Percentiles rank a stretch among this genome's conserved stretches.
Evolutionary conservation across 2,113 vertebrate genomes (phyloP).

Genomic region (Muntiacus reevesi): DNA sequence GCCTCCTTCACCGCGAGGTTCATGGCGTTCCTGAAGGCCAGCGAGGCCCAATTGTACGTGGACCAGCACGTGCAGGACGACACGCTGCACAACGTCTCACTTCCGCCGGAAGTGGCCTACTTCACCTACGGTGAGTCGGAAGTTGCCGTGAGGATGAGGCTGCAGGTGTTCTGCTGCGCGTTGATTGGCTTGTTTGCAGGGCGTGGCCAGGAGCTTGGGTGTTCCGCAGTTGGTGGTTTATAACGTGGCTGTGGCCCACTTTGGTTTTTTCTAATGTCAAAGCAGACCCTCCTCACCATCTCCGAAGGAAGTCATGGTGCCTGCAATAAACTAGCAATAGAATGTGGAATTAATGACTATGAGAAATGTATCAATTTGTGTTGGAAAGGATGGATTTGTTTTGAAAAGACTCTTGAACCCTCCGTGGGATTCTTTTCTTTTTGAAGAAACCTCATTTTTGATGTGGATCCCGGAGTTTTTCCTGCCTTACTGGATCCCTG

Average conservation of each 20-base stretch:
- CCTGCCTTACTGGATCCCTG: not conserved
- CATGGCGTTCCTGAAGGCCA: conserved; percentile 97
- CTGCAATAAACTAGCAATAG: not conserved
- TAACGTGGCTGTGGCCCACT: accelerated
- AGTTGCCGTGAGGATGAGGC: conserved; percentile 68
- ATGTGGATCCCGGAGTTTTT: not conserved
- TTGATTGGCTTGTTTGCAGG: accelerated
- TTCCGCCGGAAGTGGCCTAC: conserved; percentile 95
- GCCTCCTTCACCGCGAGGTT: conserved; percentile 95
- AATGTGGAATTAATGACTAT: not conserved
- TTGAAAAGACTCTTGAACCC: not conserved
- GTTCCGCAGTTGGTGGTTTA: accelerated
- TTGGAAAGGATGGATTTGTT: not conserved
- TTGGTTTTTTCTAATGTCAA: no score
- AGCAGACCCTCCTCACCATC: accelerated
- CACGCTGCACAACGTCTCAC: conserved; percentile 89
- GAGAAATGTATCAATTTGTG: not conserved
- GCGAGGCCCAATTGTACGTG: conserved; percentile 95
- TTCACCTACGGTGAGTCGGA: conserved; percentile 91
- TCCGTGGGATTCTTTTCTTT: not conserved
- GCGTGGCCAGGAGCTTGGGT: accelerated
- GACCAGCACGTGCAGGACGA: conserved; percentile 89
- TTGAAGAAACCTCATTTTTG: not conserved
- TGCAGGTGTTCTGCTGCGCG: accelerated
- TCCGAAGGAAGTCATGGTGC: not conserved